Evolutionary conservation across 2,888 invertebrate genomes (phyloP).

Genomic region (Andricus curvator): DNA sequence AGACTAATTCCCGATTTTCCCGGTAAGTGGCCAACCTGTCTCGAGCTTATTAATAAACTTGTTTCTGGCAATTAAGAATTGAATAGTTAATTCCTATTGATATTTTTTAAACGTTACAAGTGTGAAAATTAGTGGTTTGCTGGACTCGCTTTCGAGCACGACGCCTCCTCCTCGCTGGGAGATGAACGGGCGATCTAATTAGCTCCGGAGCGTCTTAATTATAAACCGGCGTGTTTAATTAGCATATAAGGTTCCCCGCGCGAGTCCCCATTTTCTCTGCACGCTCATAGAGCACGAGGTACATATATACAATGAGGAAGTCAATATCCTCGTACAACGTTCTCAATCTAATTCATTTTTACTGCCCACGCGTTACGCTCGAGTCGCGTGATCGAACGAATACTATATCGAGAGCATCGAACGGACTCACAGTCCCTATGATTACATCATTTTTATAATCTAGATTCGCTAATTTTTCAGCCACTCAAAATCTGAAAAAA

Average conservation of each 20-base stretch:
- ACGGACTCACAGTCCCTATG: conserved; percentile 14
- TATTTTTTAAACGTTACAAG: conserved; percentile 26
- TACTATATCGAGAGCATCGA: conserved; percentile 38
- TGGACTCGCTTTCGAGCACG: conserved; percentile 19
- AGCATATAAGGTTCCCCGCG: conserved; percentile 42
- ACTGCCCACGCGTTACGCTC: conserved; percentile 51
- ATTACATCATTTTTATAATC: conserved; percentile 27
- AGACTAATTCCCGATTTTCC: no score
- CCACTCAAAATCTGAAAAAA: no score
- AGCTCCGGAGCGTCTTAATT: conserved; percentile 43
- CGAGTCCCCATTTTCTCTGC: conserved; percentile 35
- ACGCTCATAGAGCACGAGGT: conserved; percentile 35
- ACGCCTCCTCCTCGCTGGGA: conserved; percentile 6
- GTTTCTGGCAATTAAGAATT: background rate
- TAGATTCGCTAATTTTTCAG: background rate
- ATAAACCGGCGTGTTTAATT: conserved; percentile 42
- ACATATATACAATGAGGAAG: conserved; percentile 35
- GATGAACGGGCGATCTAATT: conserved; percentile 40
- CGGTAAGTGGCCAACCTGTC: no score
- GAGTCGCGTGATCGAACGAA: conserved; percentile 48
- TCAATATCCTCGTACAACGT: conserved; percentile 45
- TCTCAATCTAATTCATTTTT: conserved; percentile 57
- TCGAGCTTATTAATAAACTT: conserved; percentile 4
- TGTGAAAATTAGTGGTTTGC: conserved; percentile 33
- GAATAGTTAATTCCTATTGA: background rate